These are phyloP conservation scores for Styela plicata DNA, from an alignment of 23 tunicate species.

Conservation along the genomic window DNA sequence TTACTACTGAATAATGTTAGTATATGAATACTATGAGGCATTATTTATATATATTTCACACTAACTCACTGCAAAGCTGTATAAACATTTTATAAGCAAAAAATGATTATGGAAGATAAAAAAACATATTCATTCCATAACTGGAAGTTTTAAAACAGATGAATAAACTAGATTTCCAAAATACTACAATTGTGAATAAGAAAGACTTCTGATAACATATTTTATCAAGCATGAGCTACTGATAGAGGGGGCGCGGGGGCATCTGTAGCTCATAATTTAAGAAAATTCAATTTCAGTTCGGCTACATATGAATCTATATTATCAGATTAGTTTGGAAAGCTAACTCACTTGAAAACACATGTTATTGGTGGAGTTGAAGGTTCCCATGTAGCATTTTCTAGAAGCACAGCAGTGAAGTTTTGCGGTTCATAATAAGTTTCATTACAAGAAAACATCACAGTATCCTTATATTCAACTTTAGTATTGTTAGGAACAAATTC, in stretches of 20 bases:
- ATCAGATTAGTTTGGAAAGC: not conserved
- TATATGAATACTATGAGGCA: not conserved
- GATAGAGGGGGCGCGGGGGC: not conserved
- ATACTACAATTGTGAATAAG: not conserved
- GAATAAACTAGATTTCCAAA: too few relatives aligned
- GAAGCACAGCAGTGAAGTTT: not conserved
- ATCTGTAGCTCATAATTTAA: not conserved
- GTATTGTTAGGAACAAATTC: not conserved
- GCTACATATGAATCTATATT: too few relatives aligned
- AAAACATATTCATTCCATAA: too few relatives aligned
- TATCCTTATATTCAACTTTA: not conserved
- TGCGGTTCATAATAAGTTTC: not conserved
- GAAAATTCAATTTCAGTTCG: too few relatives aligned
- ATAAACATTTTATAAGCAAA: too few relatives aligned
- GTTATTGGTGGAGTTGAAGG: not conserved
- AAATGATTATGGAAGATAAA: too few relatives aligned
- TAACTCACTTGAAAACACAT: not conserved
- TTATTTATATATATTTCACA: not conserved
- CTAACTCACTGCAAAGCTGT: too few relatives aligned
- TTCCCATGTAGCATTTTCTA: not conserved
- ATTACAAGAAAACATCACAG: not conserved
- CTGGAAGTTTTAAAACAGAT: not conserved
- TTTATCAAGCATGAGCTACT: not conserved
- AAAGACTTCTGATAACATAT: too few relatives aligned
- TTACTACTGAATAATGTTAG: not conserved